A percentile compares a stretch with the other conserved stretches of the same genome.
Evolutionary conservation across 2,888 invertebrate genomes (phyloP).

Genomic region (Leptogaster cylindrica): DNA sequence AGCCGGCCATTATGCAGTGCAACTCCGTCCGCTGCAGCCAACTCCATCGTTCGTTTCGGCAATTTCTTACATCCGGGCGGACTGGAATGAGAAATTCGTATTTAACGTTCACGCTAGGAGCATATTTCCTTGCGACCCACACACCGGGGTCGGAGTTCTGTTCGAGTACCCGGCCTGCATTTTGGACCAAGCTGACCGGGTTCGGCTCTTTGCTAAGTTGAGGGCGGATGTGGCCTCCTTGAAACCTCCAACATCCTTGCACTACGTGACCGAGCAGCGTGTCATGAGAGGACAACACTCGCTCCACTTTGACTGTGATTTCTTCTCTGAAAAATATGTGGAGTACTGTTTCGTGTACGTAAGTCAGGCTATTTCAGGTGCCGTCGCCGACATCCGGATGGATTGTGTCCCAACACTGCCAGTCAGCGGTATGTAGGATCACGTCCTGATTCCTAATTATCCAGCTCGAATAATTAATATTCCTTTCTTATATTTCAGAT

Average conservation of each 20-base stretch:
- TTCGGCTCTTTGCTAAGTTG: slow-evolving; percentile 79
- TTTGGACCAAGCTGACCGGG: slow-evolving; percentile 75
- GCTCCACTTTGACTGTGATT: slow-evolving; percentile 78
- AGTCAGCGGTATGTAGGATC: slow-evolving; percentile 72
- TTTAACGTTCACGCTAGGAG: slow-evolving; percentile 84
- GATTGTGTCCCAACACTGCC: slow-evolving; percentile 85
- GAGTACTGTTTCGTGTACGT: slow-evolving; percentile 91
- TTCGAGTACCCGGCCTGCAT: slow-evolving; percentile 87
- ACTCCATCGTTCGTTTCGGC: slow-evolving; percentile 67
- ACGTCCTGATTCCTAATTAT: slow-evolving; percentile 5
- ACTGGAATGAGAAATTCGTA: slow-evolving; percentile 85
- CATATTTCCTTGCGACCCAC: slow-evolving; percentile 81
- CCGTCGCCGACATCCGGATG: slow-evolving; percentile 82
- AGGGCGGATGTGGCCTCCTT: slow-evolving; percentile 73
- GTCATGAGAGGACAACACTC: slow-evolving; percentile 77
- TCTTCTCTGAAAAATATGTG: slow-evolving; percentile 81
- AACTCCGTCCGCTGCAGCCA: slow-evolving; percentile 71
- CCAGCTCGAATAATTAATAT: neutral
- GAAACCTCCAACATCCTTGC: slow-evolving; percentile 68
- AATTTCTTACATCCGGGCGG: slow-evolving; percentile 64
- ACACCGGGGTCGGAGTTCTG: slow-evolving; percentile 75
- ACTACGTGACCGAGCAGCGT: slow-evolving; percentile 71
- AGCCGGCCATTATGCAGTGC: slow-evolving; percentile 81
- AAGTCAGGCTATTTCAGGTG: slow-evolving; percentile 82
- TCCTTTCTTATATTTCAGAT: slow-evolving; percentile 63